Conservation (phyloP, 2,888 invertebrate genomes). For the Acanthosepion esculentum region DNA sequence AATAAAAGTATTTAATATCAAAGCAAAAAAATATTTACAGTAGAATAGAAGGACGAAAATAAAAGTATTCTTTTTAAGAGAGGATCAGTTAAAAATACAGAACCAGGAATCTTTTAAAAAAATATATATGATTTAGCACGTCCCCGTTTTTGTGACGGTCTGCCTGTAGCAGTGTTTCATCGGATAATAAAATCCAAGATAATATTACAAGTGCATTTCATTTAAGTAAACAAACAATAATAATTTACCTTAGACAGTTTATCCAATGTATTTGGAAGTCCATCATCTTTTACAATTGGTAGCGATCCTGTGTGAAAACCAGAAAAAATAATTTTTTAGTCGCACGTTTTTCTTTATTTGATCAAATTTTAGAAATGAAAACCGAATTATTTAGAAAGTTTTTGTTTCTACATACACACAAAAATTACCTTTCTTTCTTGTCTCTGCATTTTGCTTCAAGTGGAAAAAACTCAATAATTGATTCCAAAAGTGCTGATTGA, state of each 20-base stretch:
- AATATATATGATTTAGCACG: no score
- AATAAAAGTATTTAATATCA: no score
- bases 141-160: no score
- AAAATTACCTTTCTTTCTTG: background rate
- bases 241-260: background rate
- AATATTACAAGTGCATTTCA: background rate
- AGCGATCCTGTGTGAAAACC: background rate
- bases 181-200: background rate
- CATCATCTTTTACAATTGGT: background rate
- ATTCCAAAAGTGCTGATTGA: background rate
- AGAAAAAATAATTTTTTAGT: background rate
- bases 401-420: background rate
- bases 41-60: no score
- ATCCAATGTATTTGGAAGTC: background rate
- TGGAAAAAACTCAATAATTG: background rate
- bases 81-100: no score
- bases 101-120: no score
- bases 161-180: background rate
- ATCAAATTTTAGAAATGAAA: background rate
- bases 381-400: background rate
- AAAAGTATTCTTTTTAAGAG: no score
- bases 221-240: background rate
- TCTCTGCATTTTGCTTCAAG: background rate
- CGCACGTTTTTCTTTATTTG: fast-evolving
- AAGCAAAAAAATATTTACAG: no score